Percentiles rank a stretch among this genome's conserved stretches.
These are phyloP conservation scores for Salvelinus namaycush DNA, from an alignment of 2,113 vertebrate genomes.

Conservation along the genomic window DNA sequence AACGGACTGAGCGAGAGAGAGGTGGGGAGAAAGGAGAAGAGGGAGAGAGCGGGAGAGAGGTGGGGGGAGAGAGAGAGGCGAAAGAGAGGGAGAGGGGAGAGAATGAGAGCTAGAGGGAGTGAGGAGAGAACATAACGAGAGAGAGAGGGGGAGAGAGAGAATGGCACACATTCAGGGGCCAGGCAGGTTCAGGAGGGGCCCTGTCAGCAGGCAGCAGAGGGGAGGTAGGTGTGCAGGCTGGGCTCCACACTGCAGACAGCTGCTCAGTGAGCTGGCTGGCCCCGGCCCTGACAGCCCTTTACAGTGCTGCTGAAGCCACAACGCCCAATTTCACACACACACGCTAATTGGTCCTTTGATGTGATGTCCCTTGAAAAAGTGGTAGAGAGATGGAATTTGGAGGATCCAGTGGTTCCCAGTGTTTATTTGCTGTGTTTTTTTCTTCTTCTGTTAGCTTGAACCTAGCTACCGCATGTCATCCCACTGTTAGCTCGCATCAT, in stretches of 20 bases:
- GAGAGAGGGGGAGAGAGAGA: conserved; percentile 52
- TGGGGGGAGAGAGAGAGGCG: conserved; percentile 47
- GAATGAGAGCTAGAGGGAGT: conserved; percentile 55
- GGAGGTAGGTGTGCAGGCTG: conserved; percentile 36
- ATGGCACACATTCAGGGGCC: conserved; percentile 64
- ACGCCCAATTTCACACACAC: conserved; percentile 84
- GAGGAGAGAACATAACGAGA: conserved; percentile 11
- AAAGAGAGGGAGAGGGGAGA: conserved; percentile 58
- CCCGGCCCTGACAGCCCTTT: conserved; percentile 63
- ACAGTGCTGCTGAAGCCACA: conserved; percentile 66
- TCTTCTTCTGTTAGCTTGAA: conserved; percentile 13
- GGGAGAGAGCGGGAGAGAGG: conserved; percentile 62
- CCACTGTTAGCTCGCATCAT: conserved; percentile 41
- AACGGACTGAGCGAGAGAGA: conserved; percentile 66
- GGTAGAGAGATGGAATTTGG: conserved; percentile 71
- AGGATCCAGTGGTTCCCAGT: conserved; percentile 65
- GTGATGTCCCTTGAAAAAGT: conserved; percentile 80
- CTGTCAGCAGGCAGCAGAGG: conserved; percentile 46
- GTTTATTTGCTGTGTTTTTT: conserved; percentile 60
- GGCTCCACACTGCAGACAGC: conserved; percentile 69
- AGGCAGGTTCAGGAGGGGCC: conserved; percentile 61
- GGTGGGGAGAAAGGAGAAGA: conserved; percentile 24
- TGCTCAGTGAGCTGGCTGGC: conserved; percentile 48
- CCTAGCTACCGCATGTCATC: conserved; percentile 13
- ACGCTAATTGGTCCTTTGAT: conserved; percentile 99